Conservation (phyloP, 2,888 invertebrate genomes). For the Hyposoter dolosus region DNA sequence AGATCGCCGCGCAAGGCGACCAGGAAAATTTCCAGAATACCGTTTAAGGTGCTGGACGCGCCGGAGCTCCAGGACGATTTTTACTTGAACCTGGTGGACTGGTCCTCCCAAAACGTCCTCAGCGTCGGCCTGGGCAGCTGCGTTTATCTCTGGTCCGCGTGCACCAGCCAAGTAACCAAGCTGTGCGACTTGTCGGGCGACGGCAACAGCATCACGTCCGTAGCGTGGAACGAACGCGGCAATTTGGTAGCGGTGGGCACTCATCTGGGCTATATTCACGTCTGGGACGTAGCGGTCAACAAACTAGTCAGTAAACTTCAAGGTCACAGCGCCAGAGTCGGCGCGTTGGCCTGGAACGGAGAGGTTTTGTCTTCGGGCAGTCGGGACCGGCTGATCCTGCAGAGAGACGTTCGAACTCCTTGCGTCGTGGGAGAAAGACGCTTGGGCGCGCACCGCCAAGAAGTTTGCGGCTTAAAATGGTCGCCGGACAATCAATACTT, state of each 20-base stretch:
- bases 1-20: constrained; percentile 99
- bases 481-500: constrained; percentile 98
- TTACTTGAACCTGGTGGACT: constrained; percentile 97
- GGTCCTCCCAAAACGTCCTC: constrained; percentile 99
- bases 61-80: constrained; percentile 99
- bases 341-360: constrained; percentile 99
- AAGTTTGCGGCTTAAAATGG: constrained; percentile 99
- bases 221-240: constrained; percentile 99
- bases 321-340: constrained; percentile 96
- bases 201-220: constrained; percentile 98
- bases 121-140: constrained; percentile 99
- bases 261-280: constrained; percentile 97
- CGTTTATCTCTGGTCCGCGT: constrained; percentile 99
- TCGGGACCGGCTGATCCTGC: constrained; percentile 96
- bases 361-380: constrained; percentile 98
- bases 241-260: constrained; percentile 99
- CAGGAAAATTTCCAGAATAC: constrained; percentile 98
- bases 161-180: constrained; percentile 98
- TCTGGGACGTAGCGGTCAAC: constrained; percentile 98
- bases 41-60: constrained; percentile 98
- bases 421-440: constrained; percentile 91
- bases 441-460: constrained; percentile 97
- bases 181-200: constrained; percentile 97
- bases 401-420: constrained; percentile 96
- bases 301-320: constrained; percentile 96